Percentiles rank a stretch among this genome's conserved stretches.
Evolutionary conservation across 2,113 vertebrate genomes (phyloP).

Genomic region (Campylorhamphus procurvoides): DNA sequence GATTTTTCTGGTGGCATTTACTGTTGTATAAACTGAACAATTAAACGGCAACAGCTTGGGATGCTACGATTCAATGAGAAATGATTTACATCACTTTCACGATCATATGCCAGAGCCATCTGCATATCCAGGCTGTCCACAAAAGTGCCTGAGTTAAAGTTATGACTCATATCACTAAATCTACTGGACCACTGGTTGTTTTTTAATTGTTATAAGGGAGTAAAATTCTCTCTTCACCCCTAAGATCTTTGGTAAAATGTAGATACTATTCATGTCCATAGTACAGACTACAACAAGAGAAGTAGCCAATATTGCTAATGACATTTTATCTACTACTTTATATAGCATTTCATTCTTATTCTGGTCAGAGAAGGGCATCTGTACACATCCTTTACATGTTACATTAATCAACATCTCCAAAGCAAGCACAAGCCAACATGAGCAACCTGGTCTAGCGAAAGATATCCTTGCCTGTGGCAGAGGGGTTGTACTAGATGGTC

Average conservation of each 20-base stretch:
- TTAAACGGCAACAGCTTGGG: slow-evolving; percentile 52
- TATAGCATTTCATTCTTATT: not conserved
- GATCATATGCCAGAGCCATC: slow-evolving; percentile 49
- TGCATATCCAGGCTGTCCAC: slow-evolving; percentile 26
- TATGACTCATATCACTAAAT: not conserved
- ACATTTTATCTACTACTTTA: not conserved
- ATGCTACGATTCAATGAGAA: slow-evolving; percentile 37
- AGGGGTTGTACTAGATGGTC: not conserved
- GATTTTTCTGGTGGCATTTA: not conserved
- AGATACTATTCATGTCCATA: not conserved
- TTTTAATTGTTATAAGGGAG: not conserved
- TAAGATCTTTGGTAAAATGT: not conserved
- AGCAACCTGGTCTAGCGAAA: not conserved
- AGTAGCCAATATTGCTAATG: not conserved
- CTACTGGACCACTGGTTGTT: not conserved
- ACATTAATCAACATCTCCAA: not conserved
- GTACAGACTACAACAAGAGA: not conserved
- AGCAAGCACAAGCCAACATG: not conserved
- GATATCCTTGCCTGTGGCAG: not conserved
- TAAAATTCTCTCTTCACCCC: not conserved
- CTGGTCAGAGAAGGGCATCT: not conserved
- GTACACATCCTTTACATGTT: not conserved
- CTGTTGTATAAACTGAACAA: slow-evolving; percentile 38
- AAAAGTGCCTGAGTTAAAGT: slow-evolving; percentile 16
- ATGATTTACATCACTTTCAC: slow-evolving; percentile 43